These are phyloP conservation scores for Barnardius zonarius DNA, from an alignment of 2,113 vertebrate species.

Conservation along the genomic window DNA sequence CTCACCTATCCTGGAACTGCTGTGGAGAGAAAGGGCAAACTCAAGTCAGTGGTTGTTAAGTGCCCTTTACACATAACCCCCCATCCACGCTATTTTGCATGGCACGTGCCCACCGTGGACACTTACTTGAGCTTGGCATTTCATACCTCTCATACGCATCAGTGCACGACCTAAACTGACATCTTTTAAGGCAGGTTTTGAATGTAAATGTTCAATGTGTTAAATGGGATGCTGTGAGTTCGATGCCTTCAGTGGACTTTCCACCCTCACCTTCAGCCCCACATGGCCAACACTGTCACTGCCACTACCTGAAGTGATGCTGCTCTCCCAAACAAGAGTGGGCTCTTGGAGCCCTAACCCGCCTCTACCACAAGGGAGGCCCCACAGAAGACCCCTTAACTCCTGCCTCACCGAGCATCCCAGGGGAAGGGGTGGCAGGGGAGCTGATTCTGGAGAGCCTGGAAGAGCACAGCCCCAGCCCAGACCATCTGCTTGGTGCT, in stretches of 20 bases:
- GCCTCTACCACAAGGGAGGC: background rate
- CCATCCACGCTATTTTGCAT: background rate
- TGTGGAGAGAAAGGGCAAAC: rapidly evolving
- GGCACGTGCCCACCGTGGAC: rapidly evolving
- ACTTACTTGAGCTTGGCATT: background rate
- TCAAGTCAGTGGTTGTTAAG: background rate
- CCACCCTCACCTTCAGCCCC: background rate
- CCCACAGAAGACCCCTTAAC: background rate
- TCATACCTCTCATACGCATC: background rate
- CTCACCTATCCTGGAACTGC: background rate
- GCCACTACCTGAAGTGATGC: background rate
- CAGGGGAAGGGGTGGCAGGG: background rate
- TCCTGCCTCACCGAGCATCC: background rate
- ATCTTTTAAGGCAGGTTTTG: background rate
- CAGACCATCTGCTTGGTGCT: background rate
- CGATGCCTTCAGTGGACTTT: background rate
- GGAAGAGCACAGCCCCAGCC: background rate
- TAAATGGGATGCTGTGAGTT: background rate
- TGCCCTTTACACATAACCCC: background rate
- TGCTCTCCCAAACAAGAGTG: background rate
- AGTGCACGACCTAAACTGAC: rapidly evolving
- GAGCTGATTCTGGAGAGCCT: background rate
- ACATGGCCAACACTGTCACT: rapidly evolving
- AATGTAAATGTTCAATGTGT: background rate
- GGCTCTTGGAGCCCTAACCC: background rate